These are phyloP conservation scores for Calephelis nemesis DNA, from an alignment of 1,140 invertebrate genomes.

Conservation along the genomic window DNA sequence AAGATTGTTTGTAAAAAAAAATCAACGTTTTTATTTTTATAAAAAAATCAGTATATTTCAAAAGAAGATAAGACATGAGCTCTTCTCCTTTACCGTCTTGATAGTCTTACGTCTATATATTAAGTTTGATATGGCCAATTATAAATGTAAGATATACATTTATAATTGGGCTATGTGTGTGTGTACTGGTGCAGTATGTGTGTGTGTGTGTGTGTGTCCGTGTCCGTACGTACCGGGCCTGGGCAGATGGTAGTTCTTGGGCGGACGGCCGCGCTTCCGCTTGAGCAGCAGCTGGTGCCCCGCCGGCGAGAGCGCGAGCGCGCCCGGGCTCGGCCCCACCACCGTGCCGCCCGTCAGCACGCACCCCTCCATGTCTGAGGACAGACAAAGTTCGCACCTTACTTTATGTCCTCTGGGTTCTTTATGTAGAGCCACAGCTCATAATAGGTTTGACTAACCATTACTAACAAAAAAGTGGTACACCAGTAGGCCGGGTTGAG, in stretches of 20 bases:
- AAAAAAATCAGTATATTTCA: too few species aligned
- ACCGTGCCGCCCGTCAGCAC: constrained; percentile 61
- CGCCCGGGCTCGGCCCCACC: constrained; percentile 36
- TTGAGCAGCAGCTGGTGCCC: constrained; percentile 66
- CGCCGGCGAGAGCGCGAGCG: constrained; percentile 37
- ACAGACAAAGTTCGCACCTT: not conserved
- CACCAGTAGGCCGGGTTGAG: too few species aligned
- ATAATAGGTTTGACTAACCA: too few species aligned
- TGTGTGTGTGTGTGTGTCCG: constrained; percentile 8
- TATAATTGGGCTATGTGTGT: not conserved
- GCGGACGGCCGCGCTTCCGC: constrained; percentile 68
- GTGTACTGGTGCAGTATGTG: constrained; percentile 1
- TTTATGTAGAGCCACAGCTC: too few species aligned
- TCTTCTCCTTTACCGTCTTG: too few species aligned
- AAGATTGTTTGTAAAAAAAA: too few species aligned
- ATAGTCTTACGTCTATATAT: too few species aligned
- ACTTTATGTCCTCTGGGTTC: too few species aligned
- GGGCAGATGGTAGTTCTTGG: constrained; percentile 66
- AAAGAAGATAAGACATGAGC: too few species aligned
- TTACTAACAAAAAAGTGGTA: too few species aligned
- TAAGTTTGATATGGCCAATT: too few species aligned
- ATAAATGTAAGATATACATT: not conserved
- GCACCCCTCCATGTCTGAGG: constrained; percentile 64
- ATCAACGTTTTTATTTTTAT: too few species aligned
- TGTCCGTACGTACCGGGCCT: constrained; percentile 29